phyloP scores from a whole-genome alignment of 2,113 vertebrate genomes.

The Ceyx cyanopectus region DNA sequence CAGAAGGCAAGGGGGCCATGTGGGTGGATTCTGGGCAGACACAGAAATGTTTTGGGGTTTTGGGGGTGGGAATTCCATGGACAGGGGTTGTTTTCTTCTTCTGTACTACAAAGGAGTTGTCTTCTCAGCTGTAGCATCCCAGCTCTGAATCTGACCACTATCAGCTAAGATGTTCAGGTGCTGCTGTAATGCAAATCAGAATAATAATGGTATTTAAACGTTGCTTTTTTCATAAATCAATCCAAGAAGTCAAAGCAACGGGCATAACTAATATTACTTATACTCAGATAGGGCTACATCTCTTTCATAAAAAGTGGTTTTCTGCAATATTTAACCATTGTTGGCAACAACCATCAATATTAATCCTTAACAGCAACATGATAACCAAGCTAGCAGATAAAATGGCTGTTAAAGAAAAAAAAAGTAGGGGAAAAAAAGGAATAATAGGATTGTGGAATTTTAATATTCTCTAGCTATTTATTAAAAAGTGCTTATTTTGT shows the following conservation, averaged over 20 bases:
- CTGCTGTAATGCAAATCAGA: not conserved
- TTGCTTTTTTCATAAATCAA: constrained; percentile 60
- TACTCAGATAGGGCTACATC: constrained; percentile 56
- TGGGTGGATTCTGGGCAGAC: not conserved
- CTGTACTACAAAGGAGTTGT: not conserved
- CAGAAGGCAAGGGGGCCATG: not conserved
- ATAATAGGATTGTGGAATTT: constrained; percentile 75
- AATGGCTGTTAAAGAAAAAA: constrained; percentile 80
- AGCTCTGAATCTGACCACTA: not conserved
- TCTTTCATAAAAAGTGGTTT: constrained; percentile 67
- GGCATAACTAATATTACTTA: constrained; percentile 61
- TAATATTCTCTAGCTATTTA: constrained; percentile 77
- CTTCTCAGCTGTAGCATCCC: not conserved
- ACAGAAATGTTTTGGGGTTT: not conserved
- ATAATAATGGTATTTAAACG: constrained; percentile 57
- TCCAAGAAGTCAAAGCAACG: constrained; percentile 53
- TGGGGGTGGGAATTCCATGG: not conserved
- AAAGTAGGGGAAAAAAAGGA: constrained; percentile 71
- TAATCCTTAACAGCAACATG: constrained; percentile 77
- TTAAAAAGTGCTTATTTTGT: constrained; percentile 78
- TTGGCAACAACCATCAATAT: constrained; percentile 76
- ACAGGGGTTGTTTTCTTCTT: not conserved
- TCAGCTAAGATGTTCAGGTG: not conserved
- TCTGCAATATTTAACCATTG: constrained; percentile 71
- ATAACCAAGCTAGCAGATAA: constrained; percentile 78